Evolutionary conservation across 2,888 invertebrate species (phyloP), one percentile per base, ranked within the genome.

Genomic region (Drosophila paranaensis): DNA sequence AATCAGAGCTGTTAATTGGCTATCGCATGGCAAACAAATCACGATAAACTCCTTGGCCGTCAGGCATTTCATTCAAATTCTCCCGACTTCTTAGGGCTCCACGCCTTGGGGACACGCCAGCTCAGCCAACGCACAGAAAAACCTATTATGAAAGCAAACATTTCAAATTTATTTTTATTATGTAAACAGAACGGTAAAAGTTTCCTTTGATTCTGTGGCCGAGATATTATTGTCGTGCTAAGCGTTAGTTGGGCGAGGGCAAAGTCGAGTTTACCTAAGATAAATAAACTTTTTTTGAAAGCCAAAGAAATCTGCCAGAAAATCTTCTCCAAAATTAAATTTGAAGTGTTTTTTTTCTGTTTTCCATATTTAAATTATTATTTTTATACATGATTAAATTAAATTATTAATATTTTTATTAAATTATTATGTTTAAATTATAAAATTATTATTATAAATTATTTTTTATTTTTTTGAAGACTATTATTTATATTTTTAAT

Each of bases 1-100:
- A 48, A 33, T 51, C 51, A 20, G 2, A 51, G 35, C 51, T 51
- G 51, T 37, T 37, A 51, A 37, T 51, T 51, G 51, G 35, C 35
- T 5, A 51, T 20, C 20, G 37, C 33, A 37, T 25, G 1, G 33
- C 20, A 53, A 53, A 53, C 51, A 53, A 50, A 50, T 35, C 50
- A 25, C 14, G 37, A 25, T 37, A 4, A 53, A 9, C 37, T 35
- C 8, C 51, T 50, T 33, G 11, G 50, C 16, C 16, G 30, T n/a
- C 1, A 16, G 30, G 11, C 30, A 46, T 30, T 20, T 27, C 27
- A 4, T 30, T 30, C n/a, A 30, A 48, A 48, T 48, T 30, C 30
- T 30, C 30, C 3, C 16, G 30, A 11, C n/a, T 50, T 50, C 50
- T 50, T 25, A 14, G 14, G 37, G 16, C 51, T 37, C 8, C 1